phyloP scores from a whole-genome alignment of 1,140 invertebrate species.

The Lerema accius region DNA sequence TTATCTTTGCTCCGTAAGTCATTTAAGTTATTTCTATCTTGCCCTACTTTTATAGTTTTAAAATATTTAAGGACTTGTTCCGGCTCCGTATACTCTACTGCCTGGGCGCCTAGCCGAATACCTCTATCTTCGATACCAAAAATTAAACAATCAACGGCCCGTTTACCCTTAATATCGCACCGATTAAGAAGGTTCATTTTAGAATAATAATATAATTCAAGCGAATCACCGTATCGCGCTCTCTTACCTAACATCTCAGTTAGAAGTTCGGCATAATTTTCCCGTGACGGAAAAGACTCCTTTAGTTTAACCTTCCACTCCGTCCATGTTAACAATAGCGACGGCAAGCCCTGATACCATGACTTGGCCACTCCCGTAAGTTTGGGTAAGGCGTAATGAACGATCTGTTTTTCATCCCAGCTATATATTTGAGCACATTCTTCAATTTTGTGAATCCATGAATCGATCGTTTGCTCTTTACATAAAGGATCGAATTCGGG shows the following conservation, averaged over 20 bases:
- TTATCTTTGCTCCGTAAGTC: not conserved
- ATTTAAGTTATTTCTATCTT: not conserved
- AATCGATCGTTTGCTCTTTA: not conserved
- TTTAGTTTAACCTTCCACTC: constrained; percentile 2
- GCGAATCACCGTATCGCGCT: constrained; percentile 5
- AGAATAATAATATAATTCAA: constrained; percentile 25
- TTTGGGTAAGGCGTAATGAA: constrained; percentile 1
- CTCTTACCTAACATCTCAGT: constrained; percentile 15
- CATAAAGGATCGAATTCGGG: not conserved
- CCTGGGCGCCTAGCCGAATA: constrained; percentile 13
- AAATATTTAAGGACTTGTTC: constrained; percentile 16
- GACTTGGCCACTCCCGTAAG: not conserved
- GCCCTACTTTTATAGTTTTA: constrained; percentile 15
- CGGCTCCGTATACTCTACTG: constrained; percentile 4
- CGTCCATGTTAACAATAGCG: not conserved
- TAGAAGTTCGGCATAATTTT: constrained; percentile 23
- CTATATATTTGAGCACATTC: not conserved
- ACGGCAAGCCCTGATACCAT: constrained; percentile 3
- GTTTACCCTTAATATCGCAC: constrained; percentile 13
- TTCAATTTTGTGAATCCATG: not conserved
- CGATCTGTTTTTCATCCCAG: not conserved
- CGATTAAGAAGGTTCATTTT: constrained; percentile 17
- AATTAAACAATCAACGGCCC: constrained; percentile 19
- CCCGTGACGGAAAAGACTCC: not conserved
- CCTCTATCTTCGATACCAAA: constrained; percentile 21